Conservation (phyloP, 2,113 vertebrate genomes). For the Antechinus stuartii region DNA sequence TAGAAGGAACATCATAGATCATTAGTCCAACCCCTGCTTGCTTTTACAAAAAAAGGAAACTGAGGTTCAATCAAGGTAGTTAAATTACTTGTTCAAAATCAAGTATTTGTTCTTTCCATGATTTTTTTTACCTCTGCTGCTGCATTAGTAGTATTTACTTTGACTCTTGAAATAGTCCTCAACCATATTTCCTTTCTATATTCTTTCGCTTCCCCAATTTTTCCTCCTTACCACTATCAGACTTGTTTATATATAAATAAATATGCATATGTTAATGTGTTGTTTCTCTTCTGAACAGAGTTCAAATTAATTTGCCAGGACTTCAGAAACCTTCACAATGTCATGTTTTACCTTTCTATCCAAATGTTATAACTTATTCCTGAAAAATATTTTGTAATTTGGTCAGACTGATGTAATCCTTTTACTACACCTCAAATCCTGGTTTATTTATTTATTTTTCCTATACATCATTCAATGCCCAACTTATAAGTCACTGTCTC, state of each 20-base stretch:
- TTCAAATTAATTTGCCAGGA: not conserved
- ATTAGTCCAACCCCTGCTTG: not conserved
- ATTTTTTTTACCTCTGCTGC: not conserved
- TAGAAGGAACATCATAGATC: not conserved
- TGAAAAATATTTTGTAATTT: not conserved
- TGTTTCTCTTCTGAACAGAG: not conserved
- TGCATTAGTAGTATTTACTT: not conserved
- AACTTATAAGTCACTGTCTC: not conserved
- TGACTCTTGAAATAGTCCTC: not conserved
- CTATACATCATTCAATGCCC: not conserved
- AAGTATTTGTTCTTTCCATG: not conserved
- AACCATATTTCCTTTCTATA: not conserved
- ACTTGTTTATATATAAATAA: not conserved
- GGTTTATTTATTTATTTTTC: not conserved
- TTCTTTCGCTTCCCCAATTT: not conserved
- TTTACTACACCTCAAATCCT: not conserved
- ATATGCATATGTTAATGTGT: not conserved
- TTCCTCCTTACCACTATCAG: not conserved
- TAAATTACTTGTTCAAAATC: not conserved
- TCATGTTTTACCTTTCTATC: not conserved
- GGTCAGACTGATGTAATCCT: not conserved
- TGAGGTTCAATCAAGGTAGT: not conserved
- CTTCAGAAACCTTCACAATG: not conserved
- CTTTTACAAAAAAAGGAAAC: not conserved
- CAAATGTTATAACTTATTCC: not conserved